These are phyloP conservation scores for Tetragonisca angustula DNA, from an alignment of 2,888 invertebrate species.

Conservation along the genomic window DNA sequence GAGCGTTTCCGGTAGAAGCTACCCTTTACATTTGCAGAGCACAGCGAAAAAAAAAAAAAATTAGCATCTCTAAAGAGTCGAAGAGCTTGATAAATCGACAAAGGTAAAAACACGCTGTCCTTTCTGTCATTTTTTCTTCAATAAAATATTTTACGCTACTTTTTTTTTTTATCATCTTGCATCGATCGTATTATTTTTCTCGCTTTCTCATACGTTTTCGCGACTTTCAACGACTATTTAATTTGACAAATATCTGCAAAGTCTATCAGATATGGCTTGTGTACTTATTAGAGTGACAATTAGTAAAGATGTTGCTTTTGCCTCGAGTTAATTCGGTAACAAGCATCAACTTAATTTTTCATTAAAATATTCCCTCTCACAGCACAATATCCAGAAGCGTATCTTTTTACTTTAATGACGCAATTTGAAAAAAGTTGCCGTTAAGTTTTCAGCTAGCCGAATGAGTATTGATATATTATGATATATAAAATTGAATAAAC, in stretches of 20 bases:
- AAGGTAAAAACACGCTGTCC: constrained; percentile 18
- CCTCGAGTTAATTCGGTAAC: constrained; percentile 24
- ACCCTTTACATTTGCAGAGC: constrained; percentile 44
- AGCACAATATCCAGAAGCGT: constrained; percentile 44
- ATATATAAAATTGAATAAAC: constrained; percentile 3
- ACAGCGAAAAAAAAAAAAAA: constrained; percentile 42
- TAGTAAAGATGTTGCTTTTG: constrained; percentile 16
- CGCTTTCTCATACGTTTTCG: not conserved
- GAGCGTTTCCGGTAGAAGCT: constrained; percentile 36
- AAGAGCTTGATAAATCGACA: constrained; percentile 49
- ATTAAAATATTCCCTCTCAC: constrained; percentile 33
- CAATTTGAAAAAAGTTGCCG: constrained; percentile 1
- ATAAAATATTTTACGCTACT: constrained; percentile 41
- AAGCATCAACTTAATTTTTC: constrained; percentile 10
- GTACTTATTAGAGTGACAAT: constrained; percentile 65
- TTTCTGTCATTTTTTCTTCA: constrained; percentile 19
- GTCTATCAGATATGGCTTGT: constrained; percentile 38
- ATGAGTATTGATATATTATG: constrained; percentile 8
- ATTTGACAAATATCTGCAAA: not conserved
- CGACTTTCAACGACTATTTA: constrained; percentile 5
- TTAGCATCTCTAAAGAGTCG: constrained; percentile 50
- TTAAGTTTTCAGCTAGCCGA: constrained; percentile 27
- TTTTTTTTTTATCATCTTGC: not conserved
- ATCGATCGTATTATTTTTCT: constrained; percentile 16
- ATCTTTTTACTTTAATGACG: constrained; percentile 9